These are phyloP conservation scores for Muntiacus reevesi DNA, from an alignment of 2,113 vertebrate genomes.

Conservation along the genomic window DNA sequence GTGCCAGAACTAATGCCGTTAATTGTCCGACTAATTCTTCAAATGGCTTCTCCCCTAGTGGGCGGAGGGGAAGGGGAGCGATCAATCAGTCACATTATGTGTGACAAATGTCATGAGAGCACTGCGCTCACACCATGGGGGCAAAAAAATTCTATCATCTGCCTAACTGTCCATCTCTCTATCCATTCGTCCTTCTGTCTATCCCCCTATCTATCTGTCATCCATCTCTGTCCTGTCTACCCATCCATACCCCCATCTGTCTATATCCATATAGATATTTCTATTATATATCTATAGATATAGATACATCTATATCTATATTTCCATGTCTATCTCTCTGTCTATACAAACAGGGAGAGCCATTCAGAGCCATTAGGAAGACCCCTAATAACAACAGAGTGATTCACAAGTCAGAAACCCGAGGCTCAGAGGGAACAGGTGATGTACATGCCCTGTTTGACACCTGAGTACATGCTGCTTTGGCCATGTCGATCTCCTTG, in stretches of 20 bases:
- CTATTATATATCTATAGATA: no score
- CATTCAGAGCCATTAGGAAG: background rate
- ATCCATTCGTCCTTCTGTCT: background rate
- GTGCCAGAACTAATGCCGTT: background rate
- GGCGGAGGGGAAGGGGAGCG: background rate
- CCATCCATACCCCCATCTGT: background rate
- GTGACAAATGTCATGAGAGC: background rate
- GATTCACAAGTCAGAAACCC: background rate
- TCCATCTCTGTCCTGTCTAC: background rate
- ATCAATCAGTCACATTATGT: background rate
- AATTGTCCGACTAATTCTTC: background rate
- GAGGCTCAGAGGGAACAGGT: background rate
- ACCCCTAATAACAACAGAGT: background rate
- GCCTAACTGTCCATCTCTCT: background rate
- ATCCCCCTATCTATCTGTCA: background rate
- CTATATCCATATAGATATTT: background rate
- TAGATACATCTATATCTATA: background rate
- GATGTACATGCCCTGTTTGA: background rate
- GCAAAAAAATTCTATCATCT: background rate
- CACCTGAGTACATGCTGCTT: background rate
- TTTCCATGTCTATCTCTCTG: background rate
- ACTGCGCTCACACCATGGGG: background rate
- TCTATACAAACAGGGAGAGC: background rate
- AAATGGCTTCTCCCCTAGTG: background rate
- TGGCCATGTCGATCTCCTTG: accelerated